phyloP scores from a whole-genome alignment of 1,140 invertebrate genomes.

The Brachionus rubens region DNA sequence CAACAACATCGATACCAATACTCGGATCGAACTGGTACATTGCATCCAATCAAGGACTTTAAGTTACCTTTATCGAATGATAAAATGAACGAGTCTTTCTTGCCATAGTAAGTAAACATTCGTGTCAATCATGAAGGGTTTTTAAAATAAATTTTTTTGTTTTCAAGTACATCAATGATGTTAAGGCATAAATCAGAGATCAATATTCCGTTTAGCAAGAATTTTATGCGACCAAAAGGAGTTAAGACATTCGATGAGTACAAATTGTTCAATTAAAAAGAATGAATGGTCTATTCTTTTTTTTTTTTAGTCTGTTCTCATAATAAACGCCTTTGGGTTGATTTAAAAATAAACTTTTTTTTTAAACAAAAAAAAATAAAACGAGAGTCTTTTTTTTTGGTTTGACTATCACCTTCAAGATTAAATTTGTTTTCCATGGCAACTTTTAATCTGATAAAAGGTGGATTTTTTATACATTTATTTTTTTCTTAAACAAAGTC shows the following conservation, averaged over 20 bases:
- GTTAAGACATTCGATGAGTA: conserved; percentile 32
- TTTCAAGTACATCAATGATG: conserved; percentile 25
- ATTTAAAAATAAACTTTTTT: too few species aligned
- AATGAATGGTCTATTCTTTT: too few species aligned
- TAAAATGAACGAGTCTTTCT: conserved; percentile 34
- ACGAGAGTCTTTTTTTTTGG: too few species aligned
- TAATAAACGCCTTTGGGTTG: too few species aligned
- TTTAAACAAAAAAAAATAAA: too few species aligned
- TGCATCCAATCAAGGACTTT: conserved; percentile 56
- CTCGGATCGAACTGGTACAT: conserved; percentile 55
- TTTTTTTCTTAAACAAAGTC: too few species aligned
- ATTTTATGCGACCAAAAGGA: conserved; percentile 40
- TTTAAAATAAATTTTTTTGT: conserved; percentile 3
- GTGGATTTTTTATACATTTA: too few species aligned
- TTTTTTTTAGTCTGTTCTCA: too few species aligned
- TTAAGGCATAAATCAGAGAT: conserved; percentile 34
- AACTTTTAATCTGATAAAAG: too few species aligned
- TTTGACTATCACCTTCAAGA: too few species aligned
- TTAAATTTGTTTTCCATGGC: too few species aligned
- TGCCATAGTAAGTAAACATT: conserved; percentile 44
- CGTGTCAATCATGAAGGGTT: background rate
- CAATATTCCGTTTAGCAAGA: conserved; percentile 29
- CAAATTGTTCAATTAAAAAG: conserved; percentile 28
- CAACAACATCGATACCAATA: conserved; percentile 58
- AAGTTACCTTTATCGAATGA: conserved; percentile 51